Evolutionary conservation across 1,140 invertebrate genomes (phyloP).

Genomic region (Orius insidiosus): DNA sequence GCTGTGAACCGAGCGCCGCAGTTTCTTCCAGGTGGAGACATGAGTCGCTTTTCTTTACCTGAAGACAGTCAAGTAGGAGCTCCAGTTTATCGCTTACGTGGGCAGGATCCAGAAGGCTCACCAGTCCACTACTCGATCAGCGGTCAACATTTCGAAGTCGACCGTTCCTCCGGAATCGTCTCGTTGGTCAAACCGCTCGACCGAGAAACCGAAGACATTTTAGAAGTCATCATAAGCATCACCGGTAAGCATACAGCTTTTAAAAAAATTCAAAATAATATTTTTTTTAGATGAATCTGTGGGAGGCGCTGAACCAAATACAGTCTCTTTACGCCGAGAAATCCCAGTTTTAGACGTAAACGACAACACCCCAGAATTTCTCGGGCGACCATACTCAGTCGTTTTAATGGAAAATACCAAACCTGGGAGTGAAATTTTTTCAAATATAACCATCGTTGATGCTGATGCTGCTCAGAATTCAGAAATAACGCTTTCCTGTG

Average conservation of each 20-base stretch:
- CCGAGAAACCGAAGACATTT: conserved; percentile 44
- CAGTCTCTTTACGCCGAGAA: conserved; percentile 55
- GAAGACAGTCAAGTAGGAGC: conserved; percentile 58
- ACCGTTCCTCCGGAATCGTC: conserved; percentile 55
- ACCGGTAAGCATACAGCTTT: too few relatives aligned
- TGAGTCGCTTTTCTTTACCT: conserved; percentile 52
- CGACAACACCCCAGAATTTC: conserved; percentile 53
- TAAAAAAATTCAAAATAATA: too few relatives aligned
- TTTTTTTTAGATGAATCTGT: conserved; percentile 58
- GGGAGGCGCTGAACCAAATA: conserved; percentile 52
- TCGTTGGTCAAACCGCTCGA: conserved; percentile 55
- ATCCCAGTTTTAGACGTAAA: conserved; percentile 64
- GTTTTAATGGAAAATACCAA: conserved; percentile 47
- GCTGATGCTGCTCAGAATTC: conserved; percentile 59
- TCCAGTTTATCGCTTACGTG: conserved; percentile 54
- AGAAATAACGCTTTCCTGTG: conserved; percentile 46
- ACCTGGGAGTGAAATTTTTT: conserved; percentile 39
- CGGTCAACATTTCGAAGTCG: conserved; percentile 61
- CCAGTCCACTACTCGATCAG: conserved; percentile 60
- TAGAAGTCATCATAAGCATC: conserved; percentile 71
- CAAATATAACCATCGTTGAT: conserved; percentile 55
- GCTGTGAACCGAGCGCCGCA: conserved; percentile 48
- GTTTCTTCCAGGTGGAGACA: conserved; percentile 58
- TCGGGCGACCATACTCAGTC: conserved; percentile 50
- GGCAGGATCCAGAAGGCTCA: conserved; percentile 55